phyloP scores from a whole-genome alignment of 2,888 invertebrate genomes.

The Ptychoptera albimana region DNA sequence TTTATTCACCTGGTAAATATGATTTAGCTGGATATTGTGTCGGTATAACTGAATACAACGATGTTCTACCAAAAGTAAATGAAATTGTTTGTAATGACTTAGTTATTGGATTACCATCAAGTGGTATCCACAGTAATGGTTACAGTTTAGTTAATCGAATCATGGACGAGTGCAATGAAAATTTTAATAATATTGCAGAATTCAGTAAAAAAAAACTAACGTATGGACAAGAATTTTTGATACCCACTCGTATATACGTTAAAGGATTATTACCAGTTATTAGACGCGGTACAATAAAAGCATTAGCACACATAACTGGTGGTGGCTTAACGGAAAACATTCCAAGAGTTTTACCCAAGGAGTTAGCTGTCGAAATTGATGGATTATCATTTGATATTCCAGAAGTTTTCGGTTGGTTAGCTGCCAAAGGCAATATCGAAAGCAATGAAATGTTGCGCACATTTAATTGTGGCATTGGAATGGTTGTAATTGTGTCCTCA shows the following conservation, averaged over 20 bases:
- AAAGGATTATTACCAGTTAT: constrained; percentile 55
- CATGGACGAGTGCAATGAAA: constrained; percentile 46
- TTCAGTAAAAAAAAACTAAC: constrained; percentile 38
- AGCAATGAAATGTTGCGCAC: constrained; percentile 72
- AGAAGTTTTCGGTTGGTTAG: constrained; percentile 79
- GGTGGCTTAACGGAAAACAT: constrained; percentile 85
- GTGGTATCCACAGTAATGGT: constrained; percentile 89
- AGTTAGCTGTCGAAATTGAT: constrained; percentile 49
- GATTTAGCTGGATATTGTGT: constrained; percentile 94
- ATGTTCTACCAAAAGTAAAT: constrained; percentile 47
- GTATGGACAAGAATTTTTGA: constrained; percentile 63
- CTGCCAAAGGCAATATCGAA: constrained; percentile 53
- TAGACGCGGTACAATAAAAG: constrained; percentile 57
- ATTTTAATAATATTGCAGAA: constrained; percentile 40
- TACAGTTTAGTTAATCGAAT: constrained; percentile 77
- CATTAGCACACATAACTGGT: constrained; percentile 85
- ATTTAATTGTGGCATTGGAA: constrained; percentile 93
- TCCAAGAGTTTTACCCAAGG: constrained; percentile 59
- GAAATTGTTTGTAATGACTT: constrained; percentile 59
- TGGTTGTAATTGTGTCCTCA: constrained; percentile 55
- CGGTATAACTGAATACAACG: constrained; percentile 69
- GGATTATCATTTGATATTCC: constrained; percentile 56
- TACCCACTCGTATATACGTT: constrained; percentile 80
- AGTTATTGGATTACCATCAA: constrained; percentile 73
- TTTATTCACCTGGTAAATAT: constrained; percentile 77